Conservation (phyloP, 2,113 vertebrate species). For the Synchiropus splendidus region DNA sequence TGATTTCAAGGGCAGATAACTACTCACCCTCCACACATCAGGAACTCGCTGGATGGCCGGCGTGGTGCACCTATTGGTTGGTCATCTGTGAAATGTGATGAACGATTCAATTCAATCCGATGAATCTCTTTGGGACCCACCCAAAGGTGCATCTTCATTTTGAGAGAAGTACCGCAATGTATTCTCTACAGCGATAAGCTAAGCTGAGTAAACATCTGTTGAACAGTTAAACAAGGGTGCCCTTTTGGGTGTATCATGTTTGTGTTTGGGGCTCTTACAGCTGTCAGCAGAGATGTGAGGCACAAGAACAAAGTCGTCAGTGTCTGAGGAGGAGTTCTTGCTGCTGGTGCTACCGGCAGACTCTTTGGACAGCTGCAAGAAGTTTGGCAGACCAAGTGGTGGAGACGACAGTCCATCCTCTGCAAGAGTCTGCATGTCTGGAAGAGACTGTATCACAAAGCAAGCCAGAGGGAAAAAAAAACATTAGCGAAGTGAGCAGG, state of each 20-base stretch:
- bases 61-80: constrained; percentile 73
- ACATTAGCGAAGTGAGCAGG: not conserved
- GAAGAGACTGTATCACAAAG: constrained; percentile 4
- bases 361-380: constrained; percentile 74
- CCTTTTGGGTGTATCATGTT: constrained; percentile 1
- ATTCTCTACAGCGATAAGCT: too few relatives aligned
- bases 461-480: constrained; percentile 2
- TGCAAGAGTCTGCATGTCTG: constrained; percentile 78
- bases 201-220: too few relatives aligned
- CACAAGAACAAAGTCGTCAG: constrained; percentile 91
- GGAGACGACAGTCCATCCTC: constrained; percentile 81
- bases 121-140: too few relatives aligned
- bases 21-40: constrained; percentile 88
- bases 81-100: constrained; percentile 85
- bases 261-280: constrained; percentile 64
- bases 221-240: not conserved
- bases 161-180: not conserved
- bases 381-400: constrained; percentile 73
- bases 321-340: constrained; percentile 93
- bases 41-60: constrained; percentile 82
- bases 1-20: too few relatives aligned
- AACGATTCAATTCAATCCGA: too few relatives aligned
- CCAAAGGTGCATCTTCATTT: too few relatives aligned
- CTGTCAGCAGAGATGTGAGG: constrained; percentile 75
- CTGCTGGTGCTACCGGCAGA: constrained; percentile 80